Percentiles rank a stretch among this genome's conserved stretches.
Evolutionary conservation across 2,797 vertebrate genomes (phyloP).

Genomic region (Parauchenoglanis ngamensis): DNA sequence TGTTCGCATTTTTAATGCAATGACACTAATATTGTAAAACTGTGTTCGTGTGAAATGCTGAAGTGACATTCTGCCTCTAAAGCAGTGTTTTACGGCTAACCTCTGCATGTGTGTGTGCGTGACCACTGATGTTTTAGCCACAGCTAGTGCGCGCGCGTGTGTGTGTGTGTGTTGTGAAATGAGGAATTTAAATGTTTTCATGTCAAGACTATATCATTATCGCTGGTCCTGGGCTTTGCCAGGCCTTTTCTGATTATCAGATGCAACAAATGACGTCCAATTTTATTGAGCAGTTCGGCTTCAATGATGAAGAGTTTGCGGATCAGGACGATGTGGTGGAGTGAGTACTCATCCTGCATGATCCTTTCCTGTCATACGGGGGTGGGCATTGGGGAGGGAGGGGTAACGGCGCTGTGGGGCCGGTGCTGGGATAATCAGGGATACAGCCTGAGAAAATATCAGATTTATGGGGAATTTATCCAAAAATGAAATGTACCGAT

Average conservation of each 20-base stretch:
- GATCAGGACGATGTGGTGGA: conserved; percentile 99
- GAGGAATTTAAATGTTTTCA: conserved; percentile 60
- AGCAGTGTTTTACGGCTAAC: conserved; percentile 26
- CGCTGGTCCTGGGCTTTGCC: conserved; percentile 99
- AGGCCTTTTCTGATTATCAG: conserved; percentile 99
- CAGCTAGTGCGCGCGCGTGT: neutral
- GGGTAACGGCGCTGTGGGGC: no score
- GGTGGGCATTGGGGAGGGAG: neutral
- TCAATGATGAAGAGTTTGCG: conserved; percentile 99
- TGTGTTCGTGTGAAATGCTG: neutral
- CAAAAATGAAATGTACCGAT: neutral
- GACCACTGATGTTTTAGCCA: neutral
- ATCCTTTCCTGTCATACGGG: conserved; percentile 14
- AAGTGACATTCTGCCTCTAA: neutral
- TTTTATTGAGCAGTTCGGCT: conserved; percentile 99
- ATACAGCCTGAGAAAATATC: neutral
- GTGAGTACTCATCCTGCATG: conserved; percentile 86
- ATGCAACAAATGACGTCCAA: conserved; percentile 99
- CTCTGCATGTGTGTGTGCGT: conserved; percentile 12
- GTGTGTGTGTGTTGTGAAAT: conserved; percentile 53
- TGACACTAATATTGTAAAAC: neutral
- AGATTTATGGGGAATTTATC: neutral
- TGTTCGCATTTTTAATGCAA: neutral
- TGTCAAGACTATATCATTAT: conserved; percentile 95
- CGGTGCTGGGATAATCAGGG: neutral